Evolutionary conservation across 2,888 invertebrate species (phyloP), one percentile per base, ranked within the genome.

Genomic region (Chaetoderma sp.): DNA sequence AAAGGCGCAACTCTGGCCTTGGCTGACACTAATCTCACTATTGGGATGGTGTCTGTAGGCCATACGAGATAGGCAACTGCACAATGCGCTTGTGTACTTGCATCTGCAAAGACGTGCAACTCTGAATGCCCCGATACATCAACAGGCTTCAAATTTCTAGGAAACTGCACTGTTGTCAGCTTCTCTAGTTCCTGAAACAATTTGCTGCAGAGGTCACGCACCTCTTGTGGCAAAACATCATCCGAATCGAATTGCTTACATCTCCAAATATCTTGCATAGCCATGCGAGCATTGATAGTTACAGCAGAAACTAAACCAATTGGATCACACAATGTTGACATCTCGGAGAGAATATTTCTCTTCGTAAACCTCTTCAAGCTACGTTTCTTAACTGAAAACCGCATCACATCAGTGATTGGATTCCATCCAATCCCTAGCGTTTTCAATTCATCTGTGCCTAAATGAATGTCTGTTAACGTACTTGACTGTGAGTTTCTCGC

Each of bases 221-320:
- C 4, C 4, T 52, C 52, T 30, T 27, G n/a, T 16, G 52, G 52
- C 32, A 52, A 52, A 16, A 3, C 3, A 27, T 52, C 52, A 21
- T 52, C 52, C 32, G 30, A 52, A 32, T 27, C 52, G 16, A 52
- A 16, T n/a, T 25, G 10, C 32, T 25, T 52, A 16, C 28, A 13
- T 30, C 52, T 30, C 52, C 52, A 52, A 13, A 52, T 52, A 21
- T 52, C 52, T 32, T 30, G 52, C 32, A 52, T 16, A 21, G 28
- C 52, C 3, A 52, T 30, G n/a, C 52, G 28, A 3, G 52, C 52
- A 5, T 27, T 52, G 30, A 52, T 52, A 16, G 52, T 27, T 13
- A 50, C 27, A 4, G 27, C 50, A 6, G 50, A 50, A 18, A 18
- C 50, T 6, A 52, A 32, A 4, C 52, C 52, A 5, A 52, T 30